Conservation (phyloP, 2,113 vertebrate genomes). For the Agapornis roseicollis region DNA sequence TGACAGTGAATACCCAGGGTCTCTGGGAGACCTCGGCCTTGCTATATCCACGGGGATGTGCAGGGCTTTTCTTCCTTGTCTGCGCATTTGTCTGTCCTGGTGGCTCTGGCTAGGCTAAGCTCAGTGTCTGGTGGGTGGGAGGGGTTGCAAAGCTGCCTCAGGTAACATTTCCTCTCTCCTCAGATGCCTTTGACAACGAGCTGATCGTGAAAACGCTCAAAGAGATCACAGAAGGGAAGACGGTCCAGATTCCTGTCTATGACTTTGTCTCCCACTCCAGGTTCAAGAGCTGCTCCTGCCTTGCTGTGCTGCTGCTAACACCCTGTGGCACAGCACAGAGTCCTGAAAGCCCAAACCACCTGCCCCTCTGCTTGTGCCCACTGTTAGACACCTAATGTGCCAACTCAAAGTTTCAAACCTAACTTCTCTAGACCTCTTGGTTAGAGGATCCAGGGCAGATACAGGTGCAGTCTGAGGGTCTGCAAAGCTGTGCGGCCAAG, state of each 20-base stretch:
- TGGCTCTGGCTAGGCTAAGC: not conserved
- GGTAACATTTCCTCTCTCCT: not conserved
- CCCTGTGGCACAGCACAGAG: fast-evolving
- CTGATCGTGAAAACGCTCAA: slow-evolving; percentile 90
- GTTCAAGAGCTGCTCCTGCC: slow-evolving; percentile 65
- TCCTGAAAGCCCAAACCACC: not conserved
- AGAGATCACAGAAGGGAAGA: slow-evolving; percentile 88
- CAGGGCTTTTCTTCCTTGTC: not conserved
- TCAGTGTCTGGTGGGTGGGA: not conserved
- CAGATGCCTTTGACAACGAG: slow-evolving; percentile 98
- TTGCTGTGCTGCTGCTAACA: not conserved
- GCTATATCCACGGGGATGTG: fast-evolving
- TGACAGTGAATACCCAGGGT: not conserved
- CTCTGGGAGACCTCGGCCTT: not conserved
- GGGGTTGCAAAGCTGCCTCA: not conserved
- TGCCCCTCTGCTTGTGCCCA: fast-evolving
- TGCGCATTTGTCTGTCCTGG: fast-evolving
- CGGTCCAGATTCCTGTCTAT: slow-evolving; percentile 94
- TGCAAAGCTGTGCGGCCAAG: not conserved
- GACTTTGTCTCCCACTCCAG: slow-evolving; percentile 97
- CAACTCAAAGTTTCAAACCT: not conserved
- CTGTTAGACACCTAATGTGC: not conserved
- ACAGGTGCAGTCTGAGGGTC: not conserved
- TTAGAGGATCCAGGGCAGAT: not conserved
- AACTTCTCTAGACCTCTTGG: not conserved